Base-by-base conservation (phyloP, 1,140 invertebrate genomes). In the Patella vulgata region DNA sequence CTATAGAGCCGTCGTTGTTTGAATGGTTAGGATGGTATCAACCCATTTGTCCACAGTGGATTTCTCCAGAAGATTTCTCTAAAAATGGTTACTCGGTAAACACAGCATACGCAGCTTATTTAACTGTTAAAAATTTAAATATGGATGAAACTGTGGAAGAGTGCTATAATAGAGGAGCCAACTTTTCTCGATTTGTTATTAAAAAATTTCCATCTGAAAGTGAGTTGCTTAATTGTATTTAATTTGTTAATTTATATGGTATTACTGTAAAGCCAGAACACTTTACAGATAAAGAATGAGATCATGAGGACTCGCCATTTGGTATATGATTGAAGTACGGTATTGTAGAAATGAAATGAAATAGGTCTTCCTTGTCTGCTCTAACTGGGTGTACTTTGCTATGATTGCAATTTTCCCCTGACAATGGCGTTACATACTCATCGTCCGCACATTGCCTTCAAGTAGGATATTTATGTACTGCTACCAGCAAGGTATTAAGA, bases 1-100 rank as follows among this genome's bases (percentile, higher is more conserved):
- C 88, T 67, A 86, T 96, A 25, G 95, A 97, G 77, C 93, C 94
- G 0, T 93, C 91, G 1, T 79, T 97, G 19, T 97, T 96, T 82
- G 96, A 97, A 81, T 97, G 92, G 91, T 86, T 94, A 59, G 89
- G 89, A n/a, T 97, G 95, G 94, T 94, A 96, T 83, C 87, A 89
- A 3, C 89, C 90, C 54, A 88, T 88, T 0, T 82, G 93, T 71
- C 93, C 93, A 14, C 87, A 88, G 21, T 97, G 92, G 89, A 90
- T 96, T 88, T 90, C 88, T 21, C 81, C 85, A 0, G 65, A 88
- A 5, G 94, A 96, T 78, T 82, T 96, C 3, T 82, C 83, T 2
- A 86, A 87, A 8, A 89, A 89, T 36, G 93, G 93, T 8, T 93
- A 66, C 40, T 52, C 93, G 66, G 88, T 97, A 0, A 89, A 93